Evolutionary conservation across 2,797 vertebrate genomes (phyloP).

Genomic region (Sebastes nivosus): DNA sequence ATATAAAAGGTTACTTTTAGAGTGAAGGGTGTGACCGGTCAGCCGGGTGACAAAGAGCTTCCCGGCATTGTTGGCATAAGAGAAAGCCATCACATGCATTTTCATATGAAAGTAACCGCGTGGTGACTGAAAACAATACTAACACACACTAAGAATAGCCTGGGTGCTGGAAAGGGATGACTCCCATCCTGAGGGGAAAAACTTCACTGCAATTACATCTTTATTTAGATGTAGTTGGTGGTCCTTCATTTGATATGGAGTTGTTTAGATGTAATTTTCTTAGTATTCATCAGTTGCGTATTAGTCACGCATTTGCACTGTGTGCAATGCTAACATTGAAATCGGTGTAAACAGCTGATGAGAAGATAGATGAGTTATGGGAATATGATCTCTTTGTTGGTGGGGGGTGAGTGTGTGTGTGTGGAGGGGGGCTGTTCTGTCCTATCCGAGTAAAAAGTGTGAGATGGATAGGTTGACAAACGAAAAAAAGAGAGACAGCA

Average conservation of each 20-base stretch:
- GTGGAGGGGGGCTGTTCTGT: constrained; percentile 57
- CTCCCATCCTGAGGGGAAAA: constrained; percentile 77
- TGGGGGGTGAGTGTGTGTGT: constrained; percentile 35
- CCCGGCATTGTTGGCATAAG: constrained; percentile 80
- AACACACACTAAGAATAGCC: constrained; percentile 77
- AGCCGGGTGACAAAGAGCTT: constrained; percentile 81
- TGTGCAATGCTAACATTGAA: constrained; percentile 67
- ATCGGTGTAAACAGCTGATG: constrained; percentile 76
- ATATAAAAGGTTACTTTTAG: constrained; percentile 35
- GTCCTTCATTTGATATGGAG: constrained; percentile 64
- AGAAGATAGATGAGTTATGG: constrained; percentile 75
- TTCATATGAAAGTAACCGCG: constrained; percentile 77
- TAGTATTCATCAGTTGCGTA: constrained; percentile 60
- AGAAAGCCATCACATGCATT: constrained; percentile 73
- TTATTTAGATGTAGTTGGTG: constrained; percentile 67
- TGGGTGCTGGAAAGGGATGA: constrained; percentile 77
- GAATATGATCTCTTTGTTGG: constrained; percentile 84
- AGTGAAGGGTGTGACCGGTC: constrained; percentile 58
- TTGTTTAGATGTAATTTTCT: constrained; percentile 66
- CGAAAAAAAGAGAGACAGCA: constrained; percentile 62
- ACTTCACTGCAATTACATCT: constrained; percentile 63
- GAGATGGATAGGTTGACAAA: constrained; percentile 80
- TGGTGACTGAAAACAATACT: constrained; percentile 80
- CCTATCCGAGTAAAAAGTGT: constrained; percentile 80
- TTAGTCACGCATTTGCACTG: constrained; percentile 58